These are phyloP conservation scores for Phrynosoma blainvillii DNA, from an alignment of 2,113 vertebrate species.

Conservation along the genomic window DNA sequence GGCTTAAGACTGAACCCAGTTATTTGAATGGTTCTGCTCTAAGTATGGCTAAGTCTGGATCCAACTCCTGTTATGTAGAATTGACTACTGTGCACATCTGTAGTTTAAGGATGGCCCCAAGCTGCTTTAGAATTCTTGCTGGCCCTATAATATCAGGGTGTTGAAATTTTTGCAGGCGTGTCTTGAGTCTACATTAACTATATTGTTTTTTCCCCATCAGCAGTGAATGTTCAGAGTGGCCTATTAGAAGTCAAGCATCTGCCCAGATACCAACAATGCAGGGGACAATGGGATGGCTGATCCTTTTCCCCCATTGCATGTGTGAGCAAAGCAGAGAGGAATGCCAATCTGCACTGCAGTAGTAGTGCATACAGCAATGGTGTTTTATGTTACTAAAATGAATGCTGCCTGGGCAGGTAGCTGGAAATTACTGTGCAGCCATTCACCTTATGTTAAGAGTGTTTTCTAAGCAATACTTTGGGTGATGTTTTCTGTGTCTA, in stretches of 20 bases:
- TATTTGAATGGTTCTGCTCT: neutral
- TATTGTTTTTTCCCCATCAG: neutral
- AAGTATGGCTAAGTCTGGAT: neutral
- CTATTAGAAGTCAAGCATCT: neutral
- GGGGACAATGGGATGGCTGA: neutral
- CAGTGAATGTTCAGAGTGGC: neutral
- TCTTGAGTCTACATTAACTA: neutral
- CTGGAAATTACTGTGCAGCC: neutral
- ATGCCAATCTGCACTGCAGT: neutral
- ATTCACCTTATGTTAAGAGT: neutral
- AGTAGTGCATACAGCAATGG: neutral
- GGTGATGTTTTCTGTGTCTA: neutral
- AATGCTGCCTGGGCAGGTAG: neutral
- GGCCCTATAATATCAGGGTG: neutral
- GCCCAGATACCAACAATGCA: neutral
- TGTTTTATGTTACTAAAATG: neutral
- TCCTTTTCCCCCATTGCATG: neutral
- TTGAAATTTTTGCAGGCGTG: neutral
- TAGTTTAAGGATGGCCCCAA: neutral
- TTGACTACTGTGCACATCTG: too few species aligned
- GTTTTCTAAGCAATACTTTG: neutral
- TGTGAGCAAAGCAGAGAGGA: neutral
- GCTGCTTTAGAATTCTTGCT: neutral
- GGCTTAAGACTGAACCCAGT: neutral
- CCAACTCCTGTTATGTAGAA: too few species aligned